Conservation (phyloP, 2,113 vertebrate species). For the Pluvialis apricaria region DNA sequence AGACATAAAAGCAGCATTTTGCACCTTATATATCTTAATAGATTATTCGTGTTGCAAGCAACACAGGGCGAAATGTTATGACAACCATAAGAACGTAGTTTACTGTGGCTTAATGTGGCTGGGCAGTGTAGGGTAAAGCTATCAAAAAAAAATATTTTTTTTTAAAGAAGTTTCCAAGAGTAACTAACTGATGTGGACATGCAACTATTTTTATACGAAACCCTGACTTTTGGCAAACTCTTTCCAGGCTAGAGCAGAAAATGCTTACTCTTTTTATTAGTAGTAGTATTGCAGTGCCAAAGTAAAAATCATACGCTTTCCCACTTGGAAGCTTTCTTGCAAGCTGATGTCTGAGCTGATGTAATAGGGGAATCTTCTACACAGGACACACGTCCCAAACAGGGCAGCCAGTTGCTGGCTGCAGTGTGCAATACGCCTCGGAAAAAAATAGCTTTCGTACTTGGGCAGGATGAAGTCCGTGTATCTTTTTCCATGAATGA, state of each 20-base stretch:
- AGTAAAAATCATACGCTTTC: constrained; percentile 12
- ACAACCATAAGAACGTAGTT: constrained; percentile 79
- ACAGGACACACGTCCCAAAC: background rate
- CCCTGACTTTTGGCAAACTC: constrained; percentile 54
- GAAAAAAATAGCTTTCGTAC: background rate
- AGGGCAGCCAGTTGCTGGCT: background rate
- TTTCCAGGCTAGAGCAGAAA: constrained; percentile 48
- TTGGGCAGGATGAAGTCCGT: background rate
- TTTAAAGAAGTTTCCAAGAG: constrained; percentile 63
- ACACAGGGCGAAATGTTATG: constrained; percentile 76
- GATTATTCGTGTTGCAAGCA: constrained; percentile 65
- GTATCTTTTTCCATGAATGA: background rate
- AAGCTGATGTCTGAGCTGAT: constrained; percentile 33
- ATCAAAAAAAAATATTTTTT: constrained; percentile 67
- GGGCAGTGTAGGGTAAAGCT: constrained; percentile 75
- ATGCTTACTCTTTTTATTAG: background rate
- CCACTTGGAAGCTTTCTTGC: constrained; percentile 24
- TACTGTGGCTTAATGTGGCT: constrained; percentile 78
- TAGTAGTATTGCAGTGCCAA: background rate
- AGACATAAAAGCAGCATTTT: constrained; percentile 59
- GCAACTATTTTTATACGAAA: constrained; percentile 66
- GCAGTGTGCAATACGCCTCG: background rate
- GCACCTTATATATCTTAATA: constrained; percentile 74
- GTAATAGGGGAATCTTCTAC: constrained; percentile 19
- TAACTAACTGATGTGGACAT: constrained; percentile 71